Percentiles rank a stretch among this genome's conserved stretches.
phyloP scores from a whole-genome alignment of 2,113 vertebrate genomes.

The Marmota flaviventris region DNA sequence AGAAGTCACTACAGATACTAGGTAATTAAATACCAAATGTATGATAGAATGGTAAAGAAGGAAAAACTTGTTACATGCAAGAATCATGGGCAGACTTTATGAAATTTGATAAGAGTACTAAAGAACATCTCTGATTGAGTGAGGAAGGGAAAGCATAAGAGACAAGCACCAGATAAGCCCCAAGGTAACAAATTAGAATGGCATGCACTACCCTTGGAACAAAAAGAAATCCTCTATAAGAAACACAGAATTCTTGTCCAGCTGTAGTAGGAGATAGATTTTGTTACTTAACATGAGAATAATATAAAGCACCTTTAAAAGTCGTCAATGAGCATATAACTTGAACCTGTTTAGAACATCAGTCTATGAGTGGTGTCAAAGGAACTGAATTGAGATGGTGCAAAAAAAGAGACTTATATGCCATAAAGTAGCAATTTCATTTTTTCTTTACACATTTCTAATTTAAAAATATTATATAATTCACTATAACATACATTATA shows the following conservation, averaged over 20 bases:
- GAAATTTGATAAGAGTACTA: neutral
- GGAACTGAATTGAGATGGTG: neutral
- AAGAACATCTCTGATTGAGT: neutral
- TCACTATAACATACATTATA: neutral
- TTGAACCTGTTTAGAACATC: neutral
- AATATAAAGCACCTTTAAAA: neutral
- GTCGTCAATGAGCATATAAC: neutral
- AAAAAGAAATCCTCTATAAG: neutral
- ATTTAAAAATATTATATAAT: neutral
- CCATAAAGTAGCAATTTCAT: neutral
- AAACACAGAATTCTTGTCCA: neutral
- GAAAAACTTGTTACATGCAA: neutral
- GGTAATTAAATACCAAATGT: neutral
- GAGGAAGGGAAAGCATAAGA: neutral
- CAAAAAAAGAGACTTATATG: neutral
- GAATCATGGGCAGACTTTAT: neutral
- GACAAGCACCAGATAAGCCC: neutral
- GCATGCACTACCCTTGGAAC: neutral
- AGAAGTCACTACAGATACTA: neutral
- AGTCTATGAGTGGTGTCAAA: neutral
- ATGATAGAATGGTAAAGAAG: neutral
- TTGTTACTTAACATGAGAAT: neutral
- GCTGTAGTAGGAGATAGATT: neutral
- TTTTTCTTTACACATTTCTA: slow-evolving; percentile 10
- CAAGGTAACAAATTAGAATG: neutral